These are phyloP conservation scores for Chloroceryle aenea DNA, from an alignment of 2,113 vertebrate genomes.

Conservation along the genomic window DNA sequence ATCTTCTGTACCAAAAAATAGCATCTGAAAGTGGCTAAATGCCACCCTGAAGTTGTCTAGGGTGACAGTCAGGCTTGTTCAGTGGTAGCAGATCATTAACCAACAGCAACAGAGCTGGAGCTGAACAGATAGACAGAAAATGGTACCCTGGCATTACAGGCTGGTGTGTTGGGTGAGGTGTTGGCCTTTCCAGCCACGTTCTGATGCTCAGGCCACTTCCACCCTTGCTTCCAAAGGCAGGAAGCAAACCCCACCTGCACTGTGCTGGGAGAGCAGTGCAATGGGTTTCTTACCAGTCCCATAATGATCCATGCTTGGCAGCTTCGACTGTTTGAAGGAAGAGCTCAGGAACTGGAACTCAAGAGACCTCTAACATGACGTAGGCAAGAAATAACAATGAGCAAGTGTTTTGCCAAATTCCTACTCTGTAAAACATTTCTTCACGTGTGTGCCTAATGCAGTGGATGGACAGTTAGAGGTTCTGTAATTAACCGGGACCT, in stretches of 20 bases:
- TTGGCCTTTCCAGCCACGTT: not conserved
- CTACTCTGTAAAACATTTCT: not conserved
- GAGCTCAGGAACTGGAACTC: not conserved
- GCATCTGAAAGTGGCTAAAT: not conserved
- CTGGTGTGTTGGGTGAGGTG: not conserved
- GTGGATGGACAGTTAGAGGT: not conserved
- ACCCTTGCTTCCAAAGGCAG: not conserved
- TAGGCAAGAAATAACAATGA: fast-evolving
- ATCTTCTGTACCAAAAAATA: not conserved
- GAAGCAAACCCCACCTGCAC: not conserved
- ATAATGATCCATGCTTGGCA: fast-evolving
- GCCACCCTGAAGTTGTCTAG: not conserved
- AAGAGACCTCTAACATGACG: not conserved
- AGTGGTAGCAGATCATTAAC: not conserved
- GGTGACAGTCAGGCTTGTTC: not conserved
- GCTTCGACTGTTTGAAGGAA: not conserved
- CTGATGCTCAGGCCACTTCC: not conserved
- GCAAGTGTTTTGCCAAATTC: not conserved
- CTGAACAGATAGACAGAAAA: not conserved
- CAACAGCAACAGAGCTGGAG: not conserved
- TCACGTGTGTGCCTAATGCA: not conserved
- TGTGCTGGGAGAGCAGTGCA: not conserved
- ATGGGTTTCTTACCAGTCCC: not conserved
- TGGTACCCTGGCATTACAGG: not conserved
- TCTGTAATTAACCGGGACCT: not conserved